Evolutionary conservation across 2,113 vertebrate genomes (phyloP).

Genomic region (Festucalex cinctus): DNA sequence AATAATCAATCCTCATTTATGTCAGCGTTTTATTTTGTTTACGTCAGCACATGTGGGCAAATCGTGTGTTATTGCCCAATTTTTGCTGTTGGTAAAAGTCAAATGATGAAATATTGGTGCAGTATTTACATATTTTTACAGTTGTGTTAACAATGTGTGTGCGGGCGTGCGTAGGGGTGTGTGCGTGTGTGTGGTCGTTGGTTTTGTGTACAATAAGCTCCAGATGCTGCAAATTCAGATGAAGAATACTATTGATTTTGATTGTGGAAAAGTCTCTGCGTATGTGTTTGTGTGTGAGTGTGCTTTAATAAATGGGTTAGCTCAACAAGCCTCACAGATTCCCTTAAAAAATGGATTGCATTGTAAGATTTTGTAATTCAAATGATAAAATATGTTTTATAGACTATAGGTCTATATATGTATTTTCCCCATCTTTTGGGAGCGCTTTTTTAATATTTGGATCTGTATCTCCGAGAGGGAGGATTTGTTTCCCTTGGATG

Average conservation of each 20-base stretch:
- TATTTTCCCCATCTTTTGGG: background rate
- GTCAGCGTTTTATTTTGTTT: background rate
- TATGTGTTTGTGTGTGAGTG: background rate
- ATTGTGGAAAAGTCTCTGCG: background rate
- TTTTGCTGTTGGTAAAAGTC: background rate
- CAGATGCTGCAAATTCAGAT: background rate
- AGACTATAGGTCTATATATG: background rate
- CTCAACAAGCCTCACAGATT: background rate
- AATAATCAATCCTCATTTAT: background rate
- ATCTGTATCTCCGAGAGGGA: background rate
- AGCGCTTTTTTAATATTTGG: background rate
- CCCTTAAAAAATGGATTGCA: background rate
- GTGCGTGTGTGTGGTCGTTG: background rate
- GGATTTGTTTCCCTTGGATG: background rate
- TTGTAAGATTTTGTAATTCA: background rate
- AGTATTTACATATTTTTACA: background rate
- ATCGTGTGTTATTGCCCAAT: background rate
- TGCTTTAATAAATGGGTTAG: background rate
- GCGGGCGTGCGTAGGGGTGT: too few species aligned
- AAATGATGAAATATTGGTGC: background rate
- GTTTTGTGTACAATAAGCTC: background rate
- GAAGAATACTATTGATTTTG: background rate
- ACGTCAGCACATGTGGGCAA: background rate
- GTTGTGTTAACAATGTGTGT: background rate
- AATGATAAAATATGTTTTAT: background rate